Conservation (phyloP, 1,140 invertebrate genomes). For the Steinernema khuongi region DNA sequence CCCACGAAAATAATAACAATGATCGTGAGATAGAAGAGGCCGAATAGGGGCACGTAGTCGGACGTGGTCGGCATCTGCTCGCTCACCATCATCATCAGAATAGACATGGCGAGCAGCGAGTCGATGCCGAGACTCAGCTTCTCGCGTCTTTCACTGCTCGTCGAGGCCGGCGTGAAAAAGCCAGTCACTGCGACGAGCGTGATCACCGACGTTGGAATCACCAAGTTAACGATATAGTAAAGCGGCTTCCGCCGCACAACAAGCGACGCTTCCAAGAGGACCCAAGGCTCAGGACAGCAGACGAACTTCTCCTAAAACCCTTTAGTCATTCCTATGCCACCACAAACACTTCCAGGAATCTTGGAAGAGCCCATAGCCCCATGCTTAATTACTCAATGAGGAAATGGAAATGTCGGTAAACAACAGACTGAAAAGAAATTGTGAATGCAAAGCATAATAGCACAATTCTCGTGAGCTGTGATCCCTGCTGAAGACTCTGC, state of each 20-base stretch:
- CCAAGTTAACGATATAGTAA: slow-evolving; percentile 54
- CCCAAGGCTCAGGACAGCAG: slow-evolving; percentile 56
- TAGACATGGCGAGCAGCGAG: slow-evolving; percentile 58
- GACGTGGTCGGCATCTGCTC: slow-evolving; percentile 51
- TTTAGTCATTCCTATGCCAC: background rate
- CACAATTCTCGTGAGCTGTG: no score
- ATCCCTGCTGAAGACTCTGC: no score
- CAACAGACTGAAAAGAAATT: no score
- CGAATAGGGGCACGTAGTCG: slow-evolving; percentile 55
- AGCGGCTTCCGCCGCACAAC: slow-evolving; percentile 54
- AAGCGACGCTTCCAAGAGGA: slow-evolving; percentile 51
- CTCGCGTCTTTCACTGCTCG: slow-evolving; percentile 53
- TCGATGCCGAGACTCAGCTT: slow-evolving; percentile 56
- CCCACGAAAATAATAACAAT: slow-evolving; percentile 57
- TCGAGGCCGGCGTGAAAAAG: slow-evolving; percentile 59
- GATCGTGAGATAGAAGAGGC: slow-evolving; percentile 56
- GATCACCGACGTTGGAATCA: slow-evolving; percentile 56
- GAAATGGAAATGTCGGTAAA: no score
- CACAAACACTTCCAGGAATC: no score
- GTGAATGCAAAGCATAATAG: no score
- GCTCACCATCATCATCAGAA: slow-evolving; percentile 54
- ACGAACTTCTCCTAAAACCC: slow-evolving; percentile 49
- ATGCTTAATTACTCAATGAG: no score
- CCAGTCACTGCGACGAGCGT: slow-evolving; percentile 58
- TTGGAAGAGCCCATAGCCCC: no score